Evolutionary conservation across 2,113 vertebrate species (phyloP).

Genomic region (Hippocampus guttulatus): DNA sequence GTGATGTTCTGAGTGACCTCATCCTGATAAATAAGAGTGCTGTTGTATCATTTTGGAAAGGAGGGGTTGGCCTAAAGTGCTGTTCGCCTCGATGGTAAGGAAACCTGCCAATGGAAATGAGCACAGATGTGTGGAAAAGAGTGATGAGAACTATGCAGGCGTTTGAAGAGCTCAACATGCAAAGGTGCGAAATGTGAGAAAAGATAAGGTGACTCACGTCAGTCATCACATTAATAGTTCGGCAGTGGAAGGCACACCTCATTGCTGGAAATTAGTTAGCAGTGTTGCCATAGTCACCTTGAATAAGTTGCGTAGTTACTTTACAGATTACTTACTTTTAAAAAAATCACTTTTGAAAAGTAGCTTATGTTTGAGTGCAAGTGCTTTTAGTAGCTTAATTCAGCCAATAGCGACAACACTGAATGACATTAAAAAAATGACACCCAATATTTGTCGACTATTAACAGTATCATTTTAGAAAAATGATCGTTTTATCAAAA

Average conservation of each 20-base stretch:
- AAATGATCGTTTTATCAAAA: no score
- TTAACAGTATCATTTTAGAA: no score
- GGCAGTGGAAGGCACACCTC: background rate
- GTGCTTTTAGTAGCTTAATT: no score
- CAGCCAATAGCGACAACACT: no score
- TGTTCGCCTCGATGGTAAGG: slow-evolving; percentile 41
- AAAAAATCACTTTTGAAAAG: no score
- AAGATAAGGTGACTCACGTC: slow-evolving; percentile 26
- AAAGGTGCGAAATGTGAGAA: slow-evolving; percentile 25
- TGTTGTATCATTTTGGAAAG: slow-evolving; percentile 28
- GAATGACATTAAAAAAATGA: no score
- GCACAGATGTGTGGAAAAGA: slow-evolving; percentile 42
- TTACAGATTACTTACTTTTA: no score
- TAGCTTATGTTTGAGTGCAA: no score
- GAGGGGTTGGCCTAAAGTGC: slow-evolving; percentile 9
- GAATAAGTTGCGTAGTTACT: no score
- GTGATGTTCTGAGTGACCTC: slow-evolving; percentile 40
- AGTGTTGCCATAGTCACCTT: no score
- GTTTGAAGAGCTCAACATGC: background rate
- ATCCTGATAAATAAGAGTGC: slow-evolving; percentile 31
- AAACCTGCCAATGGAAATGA: slow-evolving; percentile 44
- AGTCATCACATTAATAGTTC: slow-evolving; percentile 18
- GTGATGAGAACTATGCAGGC: slow-evolving; percentile 32
- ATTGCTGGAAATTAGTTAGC: slow-evolving; percentile 5
- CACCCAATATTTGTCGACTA: no score